These are phyloP conservation scores for Gymnoscelis rufifasciata DNA, from an alignment of 2,888 invertebrate genomes.

Conservation along the genomic window DNA sequence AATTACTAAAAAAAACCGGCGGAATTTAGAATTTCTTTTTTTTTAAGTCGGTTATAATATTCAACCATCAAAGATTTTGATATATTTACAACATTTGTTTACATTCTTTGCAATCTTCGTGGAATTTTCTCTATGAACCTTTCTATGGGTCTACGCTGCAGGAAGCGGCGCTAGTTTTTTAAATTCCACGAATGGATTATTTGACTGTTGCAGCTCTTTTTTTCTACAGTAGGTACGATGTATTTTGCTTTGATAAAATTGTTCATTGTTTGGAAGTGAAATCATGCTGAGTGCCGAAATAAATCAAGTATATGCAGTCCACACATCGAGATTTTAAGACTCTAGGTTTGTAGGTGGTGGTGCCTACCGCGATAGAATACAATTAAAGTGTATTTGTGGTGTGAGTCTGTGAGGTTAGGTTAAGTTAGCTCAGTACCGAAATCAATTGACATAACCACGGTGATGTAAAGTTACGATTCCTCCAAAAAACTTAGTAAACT, in stretches of 20 bases:
- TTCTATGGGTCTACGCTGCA: slow-evolving; percentile 7
- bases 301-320: neutral
- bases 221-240: neutral
- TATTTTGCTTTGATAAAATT: neutral
- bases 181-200: neutral
- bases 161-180: slow-evolving; percentile 3
- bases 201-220: neutral
- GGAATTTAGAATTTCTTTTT: too few species aligned
- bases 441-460: too few species aligned
- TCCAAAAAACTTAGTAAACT: too few species aligned
- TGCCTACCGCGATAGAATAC: slow-evolving; percentile 11
- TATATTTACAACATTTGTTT: slow-evolving; percentile 13
- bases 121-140: slow-evolving; percentile 9
- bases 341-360: slow-evolving; percentile 1
- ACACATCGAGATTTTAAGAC: neutral
- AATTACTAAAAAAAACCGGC: too few species aligned
- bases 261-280: too few species aligned
- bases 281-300: too few species aligned
- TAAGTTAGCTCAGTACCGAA: too few species aligned
- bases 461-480: too few species aligned
- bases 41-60: too few species aligned
- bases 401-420: too few species aligned
- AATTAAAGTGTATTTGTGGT: too few species aligned
- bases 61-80: too few species aligned
- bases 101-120: slow-evolving; percentile 9